These are phyloP conservation scores for Marmota monax DNA, from an alignment of 2,113 vertebrate species.

Conservation along the genomic window DNA sequence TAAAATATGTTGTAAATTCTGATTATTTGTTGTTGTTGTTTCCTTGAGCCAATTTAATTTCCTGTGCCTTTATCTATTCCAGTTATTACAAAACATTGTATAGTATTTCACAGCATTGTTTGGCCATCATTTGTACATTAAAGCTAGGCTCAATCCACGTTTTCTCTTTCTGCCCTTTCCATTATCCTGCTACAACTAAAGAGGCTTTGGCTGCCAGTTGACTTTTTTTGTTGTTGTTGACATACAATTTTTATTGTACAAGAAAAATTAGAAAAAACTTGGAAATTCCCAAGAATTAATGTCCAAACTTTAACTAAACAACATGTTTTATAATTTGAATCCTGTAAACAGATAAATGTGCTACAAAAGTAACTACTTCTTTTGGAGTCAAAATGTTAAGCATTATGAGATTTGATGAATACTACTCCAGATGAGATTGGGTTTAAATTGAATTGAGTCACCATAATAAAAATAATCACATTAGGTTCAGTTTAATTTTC, in stretches of 20 bases:
- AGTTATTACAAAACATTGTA: background rate
- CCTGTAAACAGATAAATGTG: background rate
- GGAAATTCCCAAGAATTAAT: background rate
- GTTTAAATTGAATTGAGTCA: conserved; percentile 39
- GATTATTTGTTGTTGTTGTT: background rate
- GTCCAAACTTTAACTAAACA: background rate
- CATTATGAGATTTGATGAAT: background rate
- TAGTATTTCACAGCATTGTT: background rate
- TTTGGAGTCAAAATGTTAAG: conserved; percentile 36
- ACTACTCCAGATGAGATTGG: background rate
- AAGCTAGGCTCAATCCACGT: background rate
- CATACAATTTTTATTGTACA: conserved; percentile 1
- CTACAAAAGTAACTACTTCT: background rate
- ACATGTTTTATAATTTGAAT: background rate
- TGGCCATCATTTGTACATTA: conserved; percentile 4
- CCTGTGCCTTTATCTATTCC: background rate
- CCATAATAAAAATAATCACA: conserved; percentile 1
- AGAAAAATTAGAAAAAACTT: conserved; percentile 36
- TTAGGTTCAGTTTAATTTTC: conserved; percentile 15
- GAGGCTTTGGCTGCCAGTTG: background rate
- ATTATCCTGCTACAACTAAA: background rate
- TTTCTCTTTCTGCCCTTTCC: background rate
- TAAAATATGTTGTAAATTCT: background rate
- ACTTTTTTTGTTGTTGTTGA: background rate
- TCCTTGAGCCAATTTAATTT: background rate